phyloP scores from a whole-genome alignment of 2,113 vertebrate species.

The Fulica atra region DNA sequence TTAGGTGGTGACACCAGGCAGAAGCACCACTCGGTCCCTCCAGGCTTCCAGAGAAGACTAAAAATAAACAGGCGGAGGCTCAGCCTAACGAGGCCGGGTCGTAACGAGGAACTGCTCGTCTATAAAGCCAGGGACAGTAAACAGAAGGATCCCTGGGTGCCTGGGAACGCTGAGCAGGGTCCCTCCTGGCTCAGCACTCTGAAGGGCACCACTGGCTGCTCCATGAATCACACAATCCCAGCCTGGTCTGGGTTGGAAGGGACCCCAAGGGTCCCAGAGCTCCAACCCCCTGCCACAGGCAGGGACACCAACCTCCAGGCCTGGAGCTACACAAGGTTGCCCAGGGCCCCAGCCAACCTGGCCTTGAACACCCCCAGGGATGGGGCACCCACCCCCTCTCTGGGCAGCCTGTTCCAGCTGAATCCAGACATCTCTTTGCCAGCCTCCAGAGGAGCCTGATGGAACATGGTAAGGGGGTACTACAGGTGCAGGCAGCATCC shows the following conservation, averaged over 20 bases:
- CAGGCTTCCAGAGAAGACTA: not conserved
- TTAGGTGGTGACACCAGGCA: not conserved
- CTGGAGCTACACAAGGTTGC: too few relatives aligned
- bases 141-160: not conserved
- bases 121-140: not conserved
- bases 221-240: too few relatives aligned
- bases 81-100: not conserved
- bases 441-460: not conserved
- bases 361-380: too few relatives aligned
- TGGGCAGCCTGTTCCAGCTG: too few relatives aligned
- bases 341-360: too few relatives aligned
- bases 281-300: too few relatives aligned
- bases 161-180: not conserved
- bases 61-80: not conserved
- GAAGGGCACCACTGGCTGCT: too few relatives aligned
- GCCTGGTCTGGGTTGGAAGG: too few relatives aligned
- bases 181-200: not conserved
- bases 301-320: too few relatives aligned
- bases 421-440: not conserved
- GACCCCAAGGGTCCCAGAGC: too few relatives aligned
- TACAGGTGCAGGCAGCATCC: not conserved
- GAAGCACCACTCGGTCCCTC: fast-evolving
- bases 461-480: not conserved
- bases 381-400: too few relatives aligned
- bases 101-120: not conserved